These are phyloP conservation scores for Poecilia velifera DNA, from an alignment of 2,797 vertebrate species.

Conservation along the genomic window DNA sequence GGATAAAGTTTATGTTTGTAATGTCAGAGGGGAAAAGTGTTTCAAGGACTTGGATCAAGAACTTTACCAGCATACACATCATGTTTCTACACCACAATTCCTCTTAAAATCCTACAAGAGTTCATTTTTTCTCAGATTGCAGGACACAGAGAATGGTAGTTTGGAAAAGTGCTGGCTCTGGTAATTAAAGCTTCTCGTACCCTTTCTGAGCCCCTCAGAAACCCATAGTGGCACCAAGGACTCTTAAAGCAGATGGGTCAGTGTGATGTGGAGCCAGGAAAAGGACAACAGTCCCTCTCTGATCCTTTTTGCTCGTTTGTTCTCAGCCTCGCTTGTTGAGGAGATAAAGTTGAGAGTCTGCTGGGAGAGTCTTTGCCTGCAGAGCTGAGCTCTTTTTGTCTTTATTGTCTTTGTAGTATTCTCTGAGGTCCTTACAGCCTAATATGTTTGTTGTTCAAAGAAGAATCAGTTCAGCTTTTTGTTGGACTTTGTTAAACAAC, in stretches of 20 bases:
- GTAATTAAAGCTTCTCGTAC: slow-evolving; percentile 12
- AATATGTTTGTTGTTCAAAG: slow-evolving; percentile 29
- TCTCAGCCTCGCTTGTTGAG: slow-evolving; percentile 15
- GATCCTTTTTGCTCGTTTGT: slow-evolving; percentile 22
- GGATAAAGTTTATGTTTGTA: neutral
- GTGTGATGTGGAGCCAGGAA: neutral
- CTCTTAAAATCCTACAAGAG: neutral
- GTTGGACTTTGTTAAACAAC: neutral
- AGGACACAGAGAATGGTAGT: slow-evolving; percentile 6
- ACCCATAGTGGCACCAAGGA: slow-evolving; percentile 2
- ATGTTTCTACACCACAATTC: neutral
- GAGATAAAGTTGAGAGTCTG: slow-evolving; percentile 23
- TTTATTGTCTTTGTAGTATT: slow-evolving; percentile 25
- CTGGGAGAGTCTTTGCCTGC: slow-evolving; percentile 11
- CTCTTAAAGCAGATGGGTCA: slow-evolving; percentile 27
- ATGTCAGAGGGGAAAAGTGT: neutral
- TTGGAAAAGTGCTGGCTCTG: slow-evolving; percentile 12
- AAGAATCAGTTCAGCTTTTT: slow-evolving; percentile 14
- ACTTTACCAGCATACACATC: neutral
- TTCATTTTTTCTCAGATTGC: neutral
- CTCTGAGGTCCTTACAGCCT: slow-evolving; percentile 16
- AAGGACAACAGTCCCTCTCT: slow-evolving; percentile 28
- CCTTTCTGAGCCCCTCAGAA: slow-evolving; percentile 19
- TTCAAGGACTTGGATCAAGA: neutral
- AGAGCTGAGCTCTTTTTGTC: slow-evolving; percentile 9